These are phyloP conservation scores for Eupithecia abbreviata DNA, from an alignment of 2,888 invertebrate species.

Conservation along the genomic window DNA sequence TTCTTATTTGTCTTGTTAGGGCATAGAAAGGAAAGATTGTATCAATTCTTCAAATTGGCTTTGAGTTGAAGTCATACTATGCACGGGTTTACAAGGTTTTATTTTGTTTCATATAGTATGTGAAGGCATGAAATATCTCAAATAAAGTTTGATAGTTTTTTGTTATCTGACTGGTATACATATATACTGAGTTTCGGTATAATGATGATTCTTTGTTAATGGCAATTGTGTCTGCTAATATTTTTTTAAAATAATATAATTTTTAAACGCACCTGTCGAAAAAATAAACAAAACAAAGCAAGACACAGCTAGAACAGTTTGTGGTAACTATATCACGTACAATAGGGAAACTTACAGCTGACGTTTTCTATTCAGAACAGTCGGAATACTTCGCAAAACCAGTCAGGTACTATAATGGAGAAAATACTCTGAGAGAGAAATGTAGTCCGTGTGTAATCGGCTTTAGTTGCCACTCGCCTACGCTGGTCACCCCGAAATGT, in stretches of 20 bases:
- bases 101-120: background rate
- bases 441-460: constrained; percentile 72
- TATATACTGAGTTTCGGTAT: no score
- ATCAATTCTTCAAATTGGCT: constrained; percentile 3
- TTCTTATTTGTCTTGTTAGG: constrained; percentile 22
- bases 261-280: background rate
- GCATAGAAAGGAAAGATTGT: constrained; percentile 3
- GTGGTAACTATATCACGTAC: constrained; percentile 3
- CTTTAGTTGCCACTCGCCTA: constrained; percentile 63
- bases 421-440: constrained; percentile 60
- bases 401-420: constrained; percentile 57
- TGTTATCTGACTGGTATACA: no score
- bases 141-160: background rate
- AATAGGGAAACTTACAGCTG: constrained; percentile 41
- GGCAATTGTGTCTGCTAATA: no score
- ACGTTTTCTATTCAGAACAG: constrained; percentile 26
- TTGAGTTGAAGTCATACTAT: background rate
- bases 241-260: no score
- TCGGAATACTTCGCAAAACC: constrained; percentile 54
- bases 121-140: background rate
- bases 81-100: background rate
- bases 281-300: background rate
- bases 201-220: no score
- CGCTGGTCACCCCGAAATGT: constrained; percentile 48
- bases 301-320: background rate